These are phyloP conservation scores for Drosophila greeni DNA, from an alignment of 2,888 invertebrate genomes.

Conservation along the genomic window DNA sequence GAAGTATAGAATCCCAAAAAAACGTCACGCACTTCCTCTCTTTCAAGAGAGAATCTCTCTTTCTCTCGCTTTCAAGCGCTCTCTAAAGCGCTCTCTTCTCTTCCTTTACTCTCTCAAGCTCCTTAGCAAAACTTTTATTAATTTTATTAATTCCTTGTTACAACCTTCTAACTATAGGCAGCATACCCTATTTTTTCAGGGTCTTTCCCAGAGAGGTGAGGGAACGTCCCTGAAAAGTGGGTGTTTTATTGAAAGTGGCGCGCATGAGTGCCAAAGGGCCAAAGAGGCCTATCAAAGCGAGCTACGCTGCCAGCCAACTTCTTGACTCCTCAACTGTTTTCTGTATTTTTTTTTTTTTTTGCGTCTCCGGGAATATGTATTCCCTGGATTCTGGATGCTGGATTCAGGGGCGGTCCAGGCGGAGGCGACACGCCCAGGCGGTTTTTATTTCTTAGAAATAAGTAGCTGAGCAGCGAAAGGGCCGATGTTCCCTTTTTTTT, in stretches of 20 bases:
- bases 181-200: neutral
- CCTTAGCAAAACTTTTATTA: neutral
- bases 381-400: slow-evolving; percentile 28
- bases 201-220: neutral
- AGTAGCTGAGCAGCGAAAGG: slow-evolving; percentile 46
- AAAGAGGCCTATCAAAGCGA: slow-evolving; percentile 54
- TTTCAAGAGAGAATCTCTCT: no score
- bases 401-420: slow-evolving; percentile 37
- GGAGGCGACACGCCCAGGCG: slow-evolving; percentile 62
- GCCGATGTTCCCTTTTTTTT: slow-evolving; percentile 19
- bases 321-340: neutral
- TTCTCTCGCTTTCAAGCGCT: no score
- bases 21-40: no score
- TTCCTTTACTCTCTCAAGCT: no score
- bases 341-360: neutral
- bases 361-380: slow-evolving; percentile 19
- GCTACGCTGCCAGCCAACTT: slow-evolving; percentile 27
- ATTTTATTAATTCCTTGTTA: neutral
- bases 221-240: slow-evolving; percentile 52
- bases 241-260: slow-evolving; percentile 67
- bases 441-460: slow-evolving; percentile 70
- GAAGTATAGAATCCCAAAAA: no score
- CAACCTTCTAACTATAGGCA: neutral
- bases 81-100: no score
- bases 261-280: slow-evolving; percentile 63